phyloP scores from a whole-genome alignment of 2,113 vertebrate species.

The Cynopterus brachyotis region DNA sequence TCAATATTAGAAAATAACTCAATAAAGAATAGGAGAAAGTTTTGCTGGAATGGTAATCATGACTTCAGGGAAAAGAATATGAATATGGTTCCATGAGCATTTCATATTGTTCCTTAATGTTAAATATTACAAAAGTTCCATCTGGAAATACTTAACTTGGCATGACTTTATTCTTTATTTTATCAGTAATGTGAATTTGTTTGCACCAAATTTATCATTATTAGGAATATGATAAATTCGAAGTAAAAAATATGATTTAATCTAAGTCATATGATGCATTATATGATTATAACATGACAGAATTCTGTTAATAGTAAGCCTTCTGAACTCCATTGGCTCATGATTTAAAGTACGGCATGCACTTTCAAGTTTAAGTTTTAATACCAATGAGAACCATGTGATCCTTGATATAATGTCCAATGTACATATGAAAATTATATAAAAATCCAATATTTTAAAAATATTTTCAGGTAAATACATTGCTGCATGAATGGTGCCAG shows the following conservation, averaged over 20 bases:
- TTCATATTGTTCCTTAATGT: neutral
- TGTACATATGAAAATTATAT: neutral
- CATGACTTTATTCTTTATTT: neutral
- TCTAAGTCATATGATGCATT: neutral
- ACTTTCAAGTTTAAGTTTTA: neutral
- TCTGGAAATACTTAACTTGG: neutral
- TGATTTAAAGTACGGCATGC: neutral
- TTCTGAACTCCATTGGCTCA: neutral
- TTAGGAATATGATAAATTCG: neutral
- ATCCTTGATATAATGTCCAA: neutral
- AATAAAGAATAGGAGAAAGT: neutral
- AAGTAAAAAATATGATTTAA: neutral
- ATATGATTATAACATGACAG: neutral
- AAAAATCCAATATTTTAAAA: neutral
- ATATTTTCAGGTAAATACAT: conserved; percentile 17
- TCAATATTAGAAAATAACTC: neutral
- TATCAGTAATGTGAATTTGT: neutral
- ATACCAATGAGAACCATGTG: neutral
- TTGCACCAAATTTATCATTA: neutral
- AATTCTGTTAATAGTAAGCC: neutral
- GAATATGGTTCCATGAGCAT: neutral
- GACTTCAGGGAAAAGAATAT: neutral
- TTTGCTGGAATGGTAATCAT: neutral
- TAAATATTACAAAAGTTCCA: neutral
- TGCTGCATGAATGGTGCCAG: neutral